phyloP scores from a whole-genome alignment of 1,140 invertebrate genomes.

The Megalonaias nervosa region DNA sequence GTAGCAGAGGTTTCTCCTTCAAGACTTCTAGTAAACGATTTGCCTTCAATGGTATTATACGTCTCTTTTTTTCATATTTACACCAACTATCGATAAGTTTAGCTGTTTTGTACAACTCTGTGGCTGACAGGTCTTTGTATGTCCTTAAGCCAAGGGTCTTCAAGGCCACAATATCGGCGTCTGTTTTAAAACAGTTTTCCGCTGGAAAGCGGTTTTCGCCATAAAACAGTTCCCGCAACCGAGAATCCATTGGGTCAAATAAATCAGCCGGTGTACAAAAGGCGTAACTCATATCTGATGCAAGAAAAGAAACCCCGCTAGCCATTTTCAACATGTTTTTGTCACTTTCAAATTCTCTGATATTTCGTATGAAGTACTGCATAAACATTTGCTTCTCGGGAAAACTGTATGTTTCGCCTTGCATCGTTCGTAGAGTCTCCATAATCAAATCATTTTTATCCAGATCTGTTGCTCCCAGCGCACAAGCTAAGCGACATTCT shows the following conservation, averaged over 20 bases:
- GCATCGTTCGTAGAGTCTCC: background rate
- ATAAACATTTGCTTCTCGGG: background rate
- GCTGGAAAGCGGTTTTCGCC: constrained; percentile 12
- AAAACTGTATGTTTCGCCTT: background rate
- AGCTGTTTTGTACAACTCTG: background rate
- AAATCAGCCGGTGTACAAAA: constrained; percentile 5
- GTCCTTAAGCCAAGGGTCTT: constrained; percentile 14
- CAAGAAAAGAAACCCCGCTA: background rate
- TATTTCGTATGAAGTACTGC: constrained; percentile 4
- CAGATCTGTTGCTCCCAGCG: too few relatives aligned
- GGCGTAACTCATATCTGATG: background rate
- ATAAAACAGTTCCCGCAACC: constrained; percentile 3
- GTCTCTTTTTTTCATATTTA: background rate
- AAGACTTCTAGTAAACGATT: background rate
- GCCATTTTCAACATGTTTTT: background rate
- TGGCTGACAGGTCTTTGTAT: background rate
- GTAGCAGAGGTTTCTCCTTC: background rate
- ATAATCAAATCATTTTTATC: background rate
- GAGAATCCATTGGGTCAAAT: constrained; percentile 11
- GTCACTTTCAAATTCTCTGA: background rate
- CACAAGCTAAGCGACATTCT: too few relatives aligned
- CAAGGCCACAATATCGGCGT: background rate
- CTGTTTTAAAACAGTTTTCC: too few relatives aligned
- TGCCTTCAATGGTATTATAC: background rate
- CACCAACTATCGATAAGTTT: background rate